Conservation (phyloP, 2,888 invertebrate genomes). For the Glyphotaelius pellucidus region DNA sequence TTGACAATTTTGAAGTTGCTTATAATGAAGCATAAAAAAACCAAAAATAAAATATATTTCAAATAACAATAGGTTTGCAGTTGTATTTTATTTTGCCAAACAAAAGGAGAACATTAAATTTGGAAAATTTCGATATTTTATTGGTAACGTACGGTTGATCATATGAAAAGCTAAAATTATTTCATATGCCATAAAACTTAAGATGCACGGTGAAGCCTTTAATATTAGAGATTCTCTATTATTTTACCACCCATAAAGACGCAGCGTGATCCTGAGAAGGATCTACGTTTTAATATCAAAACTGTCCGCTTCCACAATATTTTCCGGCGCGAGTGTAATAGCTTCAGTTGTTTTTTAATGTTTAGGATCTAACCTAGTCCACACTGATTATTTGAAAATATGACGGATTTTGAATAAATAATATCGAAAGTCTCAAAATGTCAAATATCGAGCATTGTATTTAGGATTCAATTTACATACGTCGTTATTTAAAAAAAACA, state of each 20-base stretch:
- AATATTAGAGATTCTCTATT: not conserved
- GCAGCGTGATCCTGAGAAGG: not conserved
- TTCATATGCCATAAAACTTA: not conserved
- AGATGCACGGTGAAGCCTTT: not conserved
- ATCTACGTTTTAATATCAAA: constrained; percentile 2
- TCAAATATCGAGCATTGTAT: not conserved
- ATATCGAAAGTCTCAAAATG: not conserved
- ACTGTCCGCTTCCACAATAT: not conserved
- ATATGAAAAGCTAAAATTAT: not conserved
- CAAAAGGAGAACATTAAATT: not conserved
- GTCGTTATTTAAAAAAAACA: too few relatives aligned
- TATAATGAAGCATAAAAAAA: too few relatives aligned
- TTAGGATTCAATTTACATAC: too few relatives aligned
- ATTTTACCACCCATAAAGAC: constrained; percentile 2
- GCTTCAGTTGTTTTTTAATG: not conserved
- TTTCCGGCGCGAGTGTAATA: not conserved
- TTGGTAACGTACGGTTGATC: not conserved
- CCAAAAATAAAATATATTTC: too few relatives aligned
- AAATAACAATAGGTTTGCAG: too few relatives aligned
- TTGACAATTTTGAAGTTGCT: too few relatives aligned
- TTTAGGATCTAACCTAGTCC: not conserved
- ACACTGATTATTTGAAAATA: not conserved
- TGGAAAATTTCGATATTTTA: not conserved
- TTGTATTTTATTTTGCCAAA: too few relatives aligned
- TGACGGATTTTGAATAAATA: not conserved